Evolutionary conservation across 2,797 vertebrate genomes (phyloP).

Genomic region (Lacerta agilis): DNA sequence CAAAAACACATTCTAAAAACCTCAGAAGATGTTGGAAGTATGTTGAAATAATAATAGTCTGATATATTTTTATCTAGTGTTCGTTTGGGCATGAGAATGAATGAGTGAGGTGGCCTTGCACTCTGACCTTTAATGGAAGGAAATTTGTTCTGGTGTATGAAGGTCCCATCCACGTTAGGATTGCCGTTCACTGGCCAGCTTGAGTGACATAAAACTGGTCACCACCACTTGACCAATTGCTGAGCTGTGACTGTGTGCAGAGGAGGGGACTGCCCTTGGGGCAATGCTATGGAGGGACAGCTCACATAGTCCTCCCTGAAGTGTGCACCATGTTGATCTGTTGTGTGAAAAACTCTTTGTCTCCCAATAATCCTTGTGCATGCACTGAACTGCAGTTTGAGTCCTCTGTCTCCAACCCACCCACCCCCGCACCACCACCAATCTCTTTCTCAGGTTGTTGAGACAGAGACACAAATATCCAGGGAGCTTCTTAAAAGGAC

Average conservation of each 20-base stretch:
- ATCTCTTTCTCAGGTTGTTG: neutral
- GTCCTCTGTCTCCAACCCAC: neutral
- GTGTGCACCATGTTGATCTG: neutral
- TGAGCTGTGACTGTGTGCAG: neutral
- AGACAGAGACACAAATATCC: neutral
- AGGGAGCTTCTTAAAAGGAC: neutral
- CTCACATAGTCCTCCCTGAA: neutral
- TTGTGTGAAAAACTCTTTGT: neutral
- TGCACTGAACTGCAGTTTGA: neutral
- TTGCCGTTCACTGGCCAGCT: accelerated
- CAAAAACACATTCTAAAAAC: neutral
- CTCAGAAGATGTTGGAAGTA: neutral
- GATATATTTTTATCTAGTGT: neutral
- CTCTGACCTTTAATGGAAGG: neutral
- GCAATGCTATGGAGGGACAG: neutral
- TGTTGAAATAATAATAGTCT: neutral
- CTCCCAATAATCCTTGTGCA: neutral
- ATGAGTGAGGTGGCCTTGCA: neutral
- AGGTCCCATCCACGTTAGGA: no score
- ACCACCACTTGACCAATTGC: no score
- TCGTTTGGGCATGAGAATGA: neutral
- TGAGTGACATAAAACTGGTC: neutral
- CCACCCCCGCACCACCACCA: neutral
- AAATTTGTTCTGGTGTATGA: no score
- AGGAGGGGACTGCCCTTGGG: no score